These are phyloP conservation scores for Drosophila pandora DNA, from an alignment of 1,140 invertebrate genomes.

Conservation along the genomic window DNA sequence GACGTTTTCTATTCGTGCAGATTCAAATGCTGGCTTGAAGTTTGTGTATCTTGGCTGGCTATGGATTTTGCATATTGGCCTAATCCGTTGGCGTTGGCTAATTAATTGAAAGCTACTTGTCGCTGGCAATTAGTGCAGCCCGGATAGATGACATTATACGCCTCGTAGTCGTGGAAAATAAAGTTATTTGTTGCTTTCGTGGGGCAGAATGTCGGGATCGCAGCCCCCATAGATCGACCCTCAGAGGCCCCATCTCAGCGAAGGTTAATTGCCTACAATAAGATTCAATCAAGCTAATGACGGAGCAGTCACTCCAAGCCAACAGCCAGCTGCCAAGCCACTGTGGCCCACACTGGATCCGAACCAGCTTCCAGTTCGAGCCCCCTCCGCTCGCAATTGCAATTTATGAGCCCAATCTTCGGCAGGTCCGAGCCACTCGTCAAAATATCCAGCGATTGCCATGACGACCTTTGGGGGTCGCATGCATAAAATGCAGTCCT, in stretches of 20 bases:
- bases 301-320: conserved; percentile 44
- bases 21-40: conserved; percentile 45
- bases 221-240: conserved; percentile 17
- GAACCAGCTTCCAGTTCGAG: conserved; percentile 26
- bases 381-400: conserved; percentile 55
- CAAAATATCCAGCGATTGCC: conserved; percentile 10
- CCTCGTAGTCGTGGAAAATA: conserved; percentile 67
- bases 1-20: conserved; percentile 18
- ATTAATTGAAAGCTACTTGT: conserved; percentile 72
- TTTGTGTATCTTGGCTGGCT: background rate
- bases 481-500: conserved; percentile 67
- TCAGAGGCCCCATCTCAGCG: conserved; percentile 60
- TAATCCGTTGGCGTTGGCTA: conserved; percentile 64
- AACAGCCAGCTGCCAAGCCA: conserved; percentile 7
- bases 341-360: conserved; percentile 15
- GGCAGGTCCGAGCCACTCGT: conserved; percentile 4
- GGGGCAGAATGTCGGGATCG: conserved; percentile 17
- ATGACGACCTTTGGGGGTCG: conserved; percentile 64
- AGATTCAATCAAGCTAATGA: conserved; percentile 83
- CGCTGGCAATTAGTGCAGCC: conserved; percentile 68
- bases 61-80: conserved; percentile 31
- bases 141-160: conserved; percentile 75
- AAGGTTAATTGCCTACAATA: conserved; percentile 81
- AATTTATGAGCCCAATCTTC: conserved; percentile 67
- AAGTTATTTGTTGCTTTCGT: conserved; percentile 60